phyloP scores from a whole-genome alignment of 2,888 invertebrate species.

The Gandaritis pyraliata region DNA sequence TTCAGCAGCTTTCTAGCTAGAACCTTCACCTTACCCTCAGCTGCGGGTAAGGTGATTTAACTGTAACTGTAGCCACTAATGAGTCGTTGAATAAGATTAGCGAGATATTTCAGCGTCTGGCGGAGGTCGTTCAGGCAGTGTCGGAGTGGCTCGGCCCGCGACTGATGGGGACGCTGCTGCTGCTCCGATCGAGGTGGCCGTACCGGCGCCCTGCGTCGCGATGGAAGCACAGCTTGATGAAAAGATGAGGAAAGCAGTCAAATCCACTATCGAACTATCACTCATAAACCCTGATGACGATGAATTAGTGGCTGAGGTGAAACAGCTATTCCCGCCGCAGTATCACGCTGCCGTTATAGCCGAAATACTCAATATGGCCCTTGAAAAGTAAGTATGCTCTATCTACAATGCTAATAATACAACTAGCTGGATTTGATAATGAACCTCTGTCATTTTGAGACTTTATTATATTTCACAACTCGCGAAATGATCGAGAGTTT shows the following conservation, averaged over 20 bases:
- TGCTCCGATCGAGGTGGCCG: conserved; percentile 40
- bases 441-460: too few species aligned
- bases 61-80: too few species aligned
- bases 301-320: conserved; percentile 64
- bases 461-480: too few species aligned
- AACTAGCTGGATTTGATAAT: too few species aligned
- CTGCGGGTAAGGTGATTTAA: too few species aligned
- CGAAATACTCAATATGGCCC: conserved; percentile 67
- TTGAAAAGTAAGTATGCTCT: conserved; percentile 66
- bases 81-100: not conserved
- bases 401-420: not conserved
- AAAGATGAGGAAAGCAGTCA: conserved; percentile 63
- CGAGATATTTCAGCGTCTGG: conserved; percentile 36
- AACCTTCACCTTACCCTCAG: too few species aligned
- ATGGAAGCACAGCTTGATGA: conserved; percentile 63
- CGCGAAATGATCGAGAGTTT: too few species aligned
- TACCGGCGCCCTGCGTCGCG: conserved; percentile 40
- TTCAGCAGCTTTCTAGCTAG: too few species aligned
- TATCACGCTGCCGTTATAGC: conserved; percentile 68
- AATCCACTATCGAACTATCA: conserved; percentile 62
- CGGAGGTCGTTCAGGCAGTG: conserved; percentile 64
- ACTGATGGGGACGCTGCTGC: conserved; percentile 38
- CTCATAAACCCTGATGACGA: conserved; percentile 65
- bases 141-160: conserved; percentile 61
- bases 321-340: conserved; percentile 59